A percentile compares a stretch with the other conserved stretches of the same genome.
phyloP scores from a whole-genome alignment of 2,797 vertebrate genomes.

The Sternotherus odoratus region DNA sequence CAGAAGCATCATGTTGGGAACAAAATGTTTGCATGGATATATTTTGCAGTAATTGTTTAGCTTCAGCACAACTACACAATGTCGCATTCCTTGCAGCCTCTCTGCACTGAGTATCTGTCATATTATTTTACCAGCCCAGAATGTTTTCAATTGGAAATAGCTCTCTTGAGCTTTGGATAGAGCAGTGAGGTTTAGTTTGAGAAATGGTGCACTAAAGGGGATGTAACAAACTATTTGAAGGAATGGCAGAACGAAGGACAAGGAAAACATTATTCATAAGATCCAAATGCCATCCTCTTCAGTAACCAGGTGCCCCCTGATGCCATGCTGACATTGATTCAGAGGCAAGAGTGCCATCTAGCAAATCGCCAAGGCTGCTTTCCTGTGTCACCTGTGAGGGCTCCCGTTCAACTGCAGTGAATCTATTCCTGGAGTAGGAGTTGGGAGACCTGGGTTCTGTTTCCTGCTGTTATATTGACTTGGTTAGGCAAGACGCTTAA shows the following conservation, averaged over 20 bases:
- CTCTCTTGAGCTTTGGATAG: background rate
- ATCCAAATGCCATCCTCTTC: background rate
- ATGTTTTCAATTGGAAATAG: background rate
- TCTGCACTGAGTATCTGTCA: background rate
- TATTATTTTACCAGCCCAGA: background rate
- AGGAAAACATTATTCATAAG: background rate
- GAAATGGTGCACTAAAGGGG: background rate
- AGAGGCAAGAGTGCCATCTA: background rate
- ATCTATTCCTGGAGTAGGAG: background rate
- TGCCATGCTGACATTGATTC: background rate
- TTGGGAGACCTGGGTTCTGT: background rate
- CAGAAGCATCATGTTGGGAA: conserved; percentile 10
- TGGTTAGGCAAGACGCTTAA: background rate
- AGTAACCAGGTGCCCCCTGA: background rate
- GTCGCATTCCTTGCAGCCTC: background rate
- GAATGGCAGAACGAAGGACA: background rate
- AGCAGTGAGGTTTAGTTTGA: background rate
- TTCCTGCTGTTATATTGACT: background rate
- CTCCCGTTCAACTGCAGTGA: background rate
- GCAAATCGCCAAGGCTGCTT: background rate
- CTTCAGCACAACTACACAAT: background rate
- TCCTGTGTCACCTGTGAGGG: background rate
- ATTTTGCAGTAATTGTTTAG: background rate
- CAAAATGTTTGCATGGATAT: background rate
- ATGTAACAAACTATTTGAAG: background rate